Evolutionary conservation across 1,140 invertebrate genomes (phyloP).

Genomic region (Brachionus calyciflorus): DNA sequence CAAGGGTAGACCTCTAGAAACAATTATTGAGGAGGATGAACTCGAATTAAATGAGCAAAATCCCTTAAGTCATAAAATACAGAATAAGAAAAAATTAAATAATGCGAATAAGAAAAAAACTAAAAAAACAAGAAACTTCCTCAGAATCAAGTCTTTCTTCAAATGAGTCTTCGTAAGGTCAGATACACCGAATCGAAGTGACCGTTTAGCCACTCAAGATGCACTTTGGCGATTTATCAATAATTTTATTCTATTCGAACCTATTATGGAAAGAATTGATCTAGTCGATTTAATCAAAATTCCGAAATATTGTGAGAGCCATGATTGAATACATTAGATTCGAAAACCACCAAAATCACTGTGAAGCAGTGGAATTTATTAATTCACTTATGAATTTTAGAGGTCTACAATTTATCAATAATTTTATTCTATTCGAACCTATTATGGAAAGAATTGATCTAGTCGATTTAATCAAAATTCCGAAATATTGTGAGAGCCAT

Average conservation of each 20-base stretch:
- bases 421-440: background rate
- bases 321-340: too few relatives aligned
- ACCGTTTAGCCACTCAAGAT: background rate
- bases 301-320: too few relatives aligned
- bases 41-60: background rate
- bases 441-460: background rate
- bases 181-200: background rate
- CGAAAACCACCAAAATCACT: too few relatives aligned
- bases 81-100: background rate
- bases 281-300: background rate
- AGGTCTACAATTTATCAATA: background rate
- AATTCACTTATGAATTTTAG: background rate
- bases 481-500: too few relatives aligned
- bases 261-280: background rate
- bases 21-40: too few relatives aligned
- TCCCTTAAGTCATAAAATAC: background rate
- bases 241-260: background rate
- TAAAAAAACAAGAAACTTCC: too few relatives aligned
- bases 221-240: background rate
- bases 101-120: too few relatives aligned
- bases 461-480: too few relatives aligned
- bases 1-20: too few relatives aligned
- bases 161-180: slow-evolving; percentile 8
- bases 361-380: too few relatives aligned
- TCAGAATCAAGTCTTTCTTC: too few relatives aligned